Percentiles rank a stretch among this genome's conserved stretches.
Evolutionary conservation across 2,888 invertebrate genomes (phyloP).

Genomic region (Oscheius sp.): DNA sequence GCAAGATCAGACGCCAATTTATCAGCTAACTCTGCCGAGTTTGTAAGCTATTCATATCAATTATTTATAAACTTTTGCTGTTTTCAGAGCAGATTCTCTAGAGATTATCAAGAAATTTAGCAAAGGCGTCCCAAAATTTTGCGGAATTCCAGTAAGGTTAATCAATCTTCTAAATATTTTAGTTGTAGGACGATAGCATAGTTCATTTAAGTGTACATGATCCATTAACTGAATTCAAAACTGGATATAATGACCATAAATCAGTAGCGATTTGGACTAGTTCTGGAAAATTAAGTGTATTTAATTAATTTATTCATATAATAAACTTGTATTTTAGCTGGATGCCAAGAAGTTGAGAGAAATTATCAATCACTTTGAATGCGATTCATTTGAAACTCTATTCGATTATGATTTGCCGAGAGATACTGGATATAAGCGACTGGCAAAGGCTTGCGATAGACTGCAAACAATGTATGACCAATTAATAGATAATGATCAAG

Average conservation of each 20-base stretch:
- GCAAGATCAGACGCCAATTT: conserved; percentile 54
- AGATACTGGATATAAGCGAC: conserved; percentile 44
- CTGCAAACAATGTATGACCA: conserved; percentile 46
- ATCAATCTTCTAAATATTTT: not conserved
- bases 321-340: conserved; percentile 28
- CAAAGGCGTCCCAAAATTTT: conserved; percentile 39
- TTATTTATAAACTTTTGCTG: not conserved
- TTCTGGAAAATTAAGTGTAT: conserved; percentile 49
- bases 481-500: conserved; percentile 33
- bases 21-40: conserved; percentile 56
- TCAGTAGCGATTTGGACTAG: conserved; percentile 60
- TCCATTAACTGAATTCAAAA: conserved; percentile 54
- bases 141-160: conserved; percentile 36
- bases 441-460: conserved; percentile 51
- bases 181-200: conserved; percentile 16
- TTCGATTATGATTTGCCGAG: conserved; percentile 54
- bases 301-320: not conserved
- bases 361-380: conserved; percentile 40
- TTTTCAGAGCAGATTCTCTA: conserved; percentile 32
- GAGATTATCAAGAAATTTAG: conserved; percentile 42
- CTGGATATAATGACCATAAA: conserved; percentile 59
- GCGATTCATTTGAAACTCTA: conserved; percentile 44
- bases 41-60: conserved; percentile 34
- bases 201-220: conserved; percentile 58
- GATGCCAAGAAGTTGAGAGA: conserved; percentile 32